A percentile compares a stretch with the other conserved stretches of the same genome.
Evolutionary conservation across 2,888 invertebrate genomes (phyloP).

Genomic region (Eurytoma californica): DNA sequence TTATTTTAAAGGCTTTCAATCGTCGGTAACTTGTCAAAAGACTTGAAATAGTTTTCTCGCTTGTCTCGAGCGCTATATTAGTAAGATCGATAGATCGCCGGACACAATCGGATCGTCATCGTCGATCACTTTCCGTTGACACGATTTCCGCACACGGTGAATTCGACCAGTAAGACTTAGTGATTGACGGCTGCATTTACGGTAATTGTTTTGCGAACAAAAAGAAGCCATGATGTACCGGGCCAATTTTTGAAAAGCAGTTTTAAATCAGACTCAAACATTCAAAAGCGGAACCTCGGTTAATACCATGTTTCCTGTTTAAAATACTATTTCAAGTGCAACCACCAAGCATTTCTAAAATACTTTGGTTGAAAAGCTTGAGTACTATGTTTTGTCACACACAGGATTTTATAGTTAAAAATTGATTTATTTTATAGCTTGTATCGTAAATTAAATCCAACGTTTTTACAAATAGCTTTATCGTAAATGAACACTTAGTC

Average conservation of each 20-base stretch:
- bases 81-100: constrained; percentile 20
- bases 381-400: no score
- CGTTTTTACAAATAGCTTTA: constrained; percentile 31
- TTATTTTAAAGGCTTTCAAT: not conserved
- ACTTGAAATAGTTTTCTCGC: not conserved
- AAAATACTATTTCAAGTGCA: no score
- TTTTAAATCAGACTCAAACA: no score
- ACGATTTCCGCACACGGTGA: constrained; percentile 5
- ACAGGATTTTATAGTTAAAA: no score
- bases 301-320: no score
- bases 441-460: not conserved
- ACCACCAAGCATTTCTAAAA: no score
- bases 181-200: constrained; percentile 25
- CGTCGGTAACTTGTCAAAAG: not conserved
- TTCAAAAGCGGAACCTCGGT: no score
- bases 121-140: constrained; percentile 35
- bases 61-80: not conserved
- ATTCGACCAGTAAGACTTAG: not conserved
- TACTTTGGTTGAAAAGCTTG: no score
- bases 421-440: no score
- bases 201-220: not conserved
- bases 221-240: not conserved
- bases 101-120: constrained; percentile 12
- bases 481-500: not conserved
- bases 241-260: no score